Base-by-base conservation (phyloP, 2,888 invertebrate genomes). In the Oscheius sp. region DNA sequence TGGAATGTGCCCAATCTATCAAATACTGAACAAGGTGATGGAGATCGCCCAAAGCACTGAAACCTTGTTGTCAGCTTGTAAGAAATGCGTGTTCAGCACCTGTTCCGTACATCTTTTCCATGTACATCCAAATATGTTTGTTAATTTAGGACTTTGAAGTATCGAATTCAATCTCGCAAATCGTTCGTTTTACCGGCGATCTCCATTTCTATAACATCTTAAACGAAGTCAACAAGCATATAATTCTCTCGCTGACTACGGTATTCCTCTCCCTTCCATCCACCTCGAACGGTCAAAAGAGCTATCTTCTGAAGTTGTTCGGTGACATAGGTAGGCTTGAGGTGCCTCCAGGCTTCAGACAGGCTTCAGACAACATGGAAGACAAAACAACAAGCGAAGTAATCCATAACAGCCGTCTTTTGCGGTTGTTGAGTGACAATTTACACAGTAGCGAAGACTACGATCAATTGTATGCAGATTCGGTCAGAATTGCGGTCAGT, bases 381-480 rank as follows among this genome's bases (percentile, higher is more conserved):
- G n/a, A 60, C 37, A 33, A 35, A 60, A 42, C 60, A 11, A 9
- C 29, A 3, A 63, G 29, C 48, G 48, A 63, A 63, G 48, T 63
- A 48, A 21, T 50, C 29, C n/a, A 47, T 21, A 48, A n/a, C 9
- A 48, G 63, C n/a, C 47, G 47, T 21, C 33, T 63, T n/a, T 21
- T 47, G 9, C 29, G 47, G 48, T 29, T 48, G 5, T 9, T 63
- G 63, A 47, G 33, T 2, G 47, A 63, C 21, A 63, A 63, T 63
- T 29, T 63, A 21, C 47, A 63, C 48, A 21, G 21, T 48, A 47
- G 48, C 5, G 21, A n/a, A 29, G 63, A 63, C 7, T 63, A 48
- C 29, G 63, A 63, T 47, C n/a, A 63, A 10, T 48, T 63, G 4
- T 63, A 63, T n/a, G 63, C 42, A 29, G 29, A 47, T n/a, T 48